Base-by-base conservation (phyloP, 2,888 invertebrate genomes). In the Siphlonurus alternatus region DNA sequence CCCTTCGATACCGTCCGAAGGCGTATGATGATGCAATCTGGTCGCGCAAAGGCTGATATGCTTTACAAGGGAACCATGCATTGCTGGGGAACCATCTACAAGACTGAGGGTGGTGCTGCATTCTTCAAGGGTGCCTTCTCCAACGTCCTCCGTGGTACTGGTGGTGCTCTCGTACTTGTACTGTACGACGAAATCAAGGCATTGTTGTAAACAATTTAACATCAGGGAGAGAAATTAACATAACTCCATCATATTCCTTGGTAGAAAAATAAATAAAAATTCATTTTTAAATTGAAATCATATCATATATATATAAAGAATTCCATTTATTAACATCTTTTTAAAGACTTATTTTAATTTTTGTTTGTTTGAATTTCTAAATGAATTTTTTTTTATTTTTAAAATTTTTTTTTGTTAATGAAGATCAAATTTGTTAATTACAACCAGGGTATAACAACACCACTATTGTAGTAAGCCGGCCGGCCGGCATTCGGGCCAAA, bases 21-120 rank as follows among this genome's bases (percentile, higher is more conserved):
- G 70, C 74, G 81, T 64, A 77, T 82, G 76, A 82, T 82, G 81
- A 82, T 81, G 81, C 79, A 80, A 66, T 78, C 79, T 65, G 77
- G 77, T 63, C 72, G 72, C 63, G 72, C 71, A 10, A 72, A 72
- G 66, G 67, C 63, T 2, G 72, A 74, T 15, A 70, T 74, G 63
- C 70, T 73, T 62, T 78, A 78, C 74, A 80, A 76, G 72, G 77
- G 75, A 68, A 79, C 80, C 25, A 69, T 78, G 59, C 78, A 82
- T 69, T 81, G 81, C 71, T 76, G 77, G 72, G 66, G 68, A 64
- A 77, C 78, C 72, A 78, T 82, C 68, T 67, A 76, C 69, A 73
- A 74, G 68, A 73, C 73, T 65, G 82, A 82, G 71, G 83, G 81
- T 66, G 72, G 74, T 67, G 71, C 71, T 69, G 79, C 81, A 62